Evolutionary conservation across 2,888 invertebrate species (phyloP).

Genomic region (Agonopterix arenella): DNA sequence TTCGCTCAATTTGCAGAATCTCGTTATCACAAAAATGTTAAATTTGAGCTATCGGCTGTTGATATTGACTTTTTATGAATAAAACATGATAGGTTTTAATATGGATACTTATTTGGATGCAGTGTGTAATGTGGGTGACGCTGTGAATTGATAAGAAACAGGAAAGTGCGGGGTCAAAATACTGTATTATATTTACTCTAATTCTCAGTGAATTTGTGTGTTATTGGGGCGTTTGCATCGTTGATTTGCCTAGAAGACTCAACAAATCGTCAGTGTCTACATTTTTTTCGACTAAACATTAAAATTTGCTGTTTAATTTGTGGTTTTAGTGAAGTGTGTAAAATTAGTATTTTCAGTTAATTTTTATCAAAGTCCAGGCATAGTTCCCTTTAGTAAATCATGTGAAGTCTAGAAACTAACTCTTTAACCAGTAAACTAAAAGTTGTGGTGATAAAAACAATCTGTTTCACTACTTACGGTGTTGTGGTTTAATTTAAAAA

Average conservation of each 20-base stretch:
- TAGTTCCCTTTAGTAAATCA: too few relatives aligned
- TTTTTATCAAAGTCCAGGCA: too few relatives aligned
- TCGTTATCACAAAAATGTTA: slow-evolving; percentile 36
- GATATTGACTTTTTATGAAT: slow-evolving; percentile 41
- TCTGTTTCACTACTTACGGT: too few relatives aligned
- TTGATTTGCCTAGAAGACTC: not conserved
- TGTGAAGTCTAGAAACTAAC: too few relatives aligned
- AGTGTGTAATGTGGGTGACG: slow-evolving; percentile 13
- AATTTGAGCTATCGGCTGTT: slow-evolving; percentile 30
- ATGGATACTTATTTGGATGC: slow-evolving; percentile 9
- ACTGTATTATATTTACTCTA: slow-evolving; percentile 6
- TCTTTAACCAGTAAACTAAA: too few relatives aligned
- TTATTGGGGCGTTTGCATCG: not conserved
- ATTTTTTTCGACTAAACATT: not conserved
- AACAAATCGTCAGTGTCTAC: not conserved
- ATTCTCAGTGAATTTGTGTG: slow-evolving; percentile 5
- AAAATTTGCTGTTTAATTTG: too few relatives aligned
- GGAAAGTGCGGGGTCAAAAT: slow-evolving; percentile 6
- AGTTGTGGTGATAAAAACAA: too few relatives aligned
- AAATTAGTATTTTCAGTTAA: too few relatives aligned
- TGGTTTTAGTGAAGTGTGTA: too few relatives aligned
- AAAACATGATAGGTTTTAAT: slow-evolving; percentile 35
- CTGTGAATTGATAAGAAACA: slow-evolving; percentile 10
- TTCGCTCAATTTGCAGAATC: slow-evolving; percentile 25
- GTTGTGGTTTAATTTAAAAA: too few relatives aligned